Evolutionary conservation across 2,797 vertebrate species (phyloP), one percentile per base, ranked within the genome.

Genomic region (Tachyglossus aculeatus): DNA sequence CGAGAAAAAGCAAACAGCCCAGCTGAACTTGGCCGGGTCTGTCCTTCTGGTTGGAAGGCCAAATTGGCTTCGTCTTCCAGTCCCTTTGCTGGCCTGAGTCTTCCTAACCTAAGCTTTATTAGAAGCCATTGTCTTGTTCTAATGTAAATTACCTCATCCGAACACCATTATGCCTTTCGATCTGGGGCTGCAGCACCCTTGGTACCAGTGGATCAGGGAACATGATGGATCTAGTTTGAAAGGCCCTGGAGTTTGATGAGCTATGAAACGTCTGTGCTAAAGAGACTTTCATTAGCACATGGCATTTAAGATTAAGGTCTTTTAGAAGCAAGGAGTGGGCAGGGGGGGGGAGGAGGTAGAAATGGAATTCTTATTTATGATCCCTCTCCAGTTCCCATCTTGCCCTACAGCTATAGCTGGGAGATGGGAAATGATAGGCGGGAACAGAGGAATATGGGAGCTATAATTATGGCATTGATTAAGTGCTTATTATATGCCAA

Each of bases 1-100:
- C 4, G 2, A 18, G 52, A 55, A 70, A 58, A 69, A 77, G 59
- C 33, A 56, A 63, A 16, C 55, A 73, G 51, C 45, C 64, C 62
- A 41, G 62, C 27, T 40, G 0, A 1, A 53, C 19, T 43, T 60
- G 70, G 8, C 0, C 34, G 54, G 67, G 50, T 60, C 52, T 43
- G 39, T 25, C 36, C 25, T 19, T 63, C 47, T 18, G 51, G 32
- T 33, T 29, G 40, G 37, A 14, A 21, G 16, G 15, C 36, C 44
- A 2, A 22, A 58, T 32, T 19, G 24, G 19, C 18, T 50, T 0
- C 0, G 5, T 11, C 19, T 11, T 2, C 3, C 5, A 14, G 21
- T 10, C 24, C 38, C 7, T n/a, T 10, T 5, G 16, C 21, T 12
- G n/a, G 14, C 19, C 22, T 9, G 19, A 15, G 44, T 9, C 7